A percentile compares a stretch with the other conserved stretches of the same genome.
These are phyloP conservation scores for Syngnathus scovelli DNA, from an alignment of 2,113 vertebrate genomes.

Conservation along the genomic window DNA sequence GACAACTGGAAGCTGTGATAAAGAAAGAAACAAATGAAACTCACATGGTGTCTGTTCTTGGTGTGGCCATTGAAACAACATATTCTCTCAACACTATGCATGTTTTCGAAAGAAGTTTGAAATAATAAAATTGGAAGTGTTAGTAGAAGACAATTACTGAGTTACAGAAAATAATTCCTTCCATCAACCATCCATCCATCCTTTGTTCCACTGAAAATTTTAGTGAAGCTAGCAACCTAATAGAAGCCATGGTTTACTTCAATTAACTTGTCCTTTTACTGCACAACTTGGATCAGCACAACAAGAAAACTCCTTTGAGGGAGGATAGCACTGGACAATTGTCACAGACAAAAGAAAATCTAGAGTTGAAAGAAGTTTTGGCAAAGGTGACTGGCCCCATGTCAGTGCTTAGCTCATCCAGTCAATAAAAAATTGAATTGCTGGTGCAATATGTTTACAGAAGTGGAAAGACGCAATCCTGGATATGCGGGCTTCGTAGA, in stretches of 20 bases:
- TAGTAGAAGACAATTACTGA: background rate
- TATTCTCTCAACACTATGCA: background rate
- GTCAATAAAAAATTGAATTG: background rate
- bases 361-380: background rate
- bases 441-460: background rate
- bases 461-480: background rate
- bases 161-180: background rate
- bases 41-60: slow-evolving; percentile 2
- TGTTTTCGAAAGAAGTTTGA: background rate
- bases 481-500: no score
- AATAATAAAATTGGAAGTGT: background rate
- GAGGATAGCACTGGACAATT: background rate
- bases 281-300: background rate
- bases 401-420: background rate
- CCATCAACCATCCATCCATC: no score
- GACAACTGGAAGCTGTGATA: slow-evolving; percentile 8
- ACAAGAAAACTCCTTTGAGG: background rate
- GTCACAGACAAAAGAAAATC: background rate
- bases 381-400: background rate
- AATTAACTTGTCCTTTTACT: background rate
- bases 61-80: no score
- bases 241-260: background rate
- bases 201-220: background rate
- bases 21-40: slow-evolving; percentile 11
- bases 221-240: background rate